Evolutionary conservation across 2,113 vertebrate genomes (phyloP).

Genomic region (Apaloderma vittatum): DNA sequence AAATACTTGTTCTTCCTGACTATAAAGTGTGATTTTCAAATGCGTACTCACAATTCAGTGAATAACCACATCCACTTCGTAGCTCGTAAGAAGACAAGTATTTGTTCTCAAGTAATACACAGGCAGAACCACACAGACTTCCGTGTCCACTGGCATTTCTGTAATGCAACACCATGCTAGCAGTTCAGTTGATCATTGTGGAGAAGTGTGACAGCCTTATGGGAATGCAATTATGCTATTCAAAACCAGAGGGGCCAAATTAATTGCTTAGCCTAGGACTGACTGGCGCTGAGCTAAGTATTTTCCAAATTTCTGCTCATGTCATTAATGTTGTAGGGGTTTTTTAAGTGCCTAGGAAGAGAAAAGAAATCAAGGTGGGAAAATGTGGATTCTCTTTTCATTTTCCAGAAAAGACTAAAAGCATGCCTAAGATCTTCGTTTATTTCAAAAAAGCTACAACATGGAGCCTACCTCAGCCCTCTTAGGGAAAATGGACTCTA

Average conservation of each 20-base stretch:
- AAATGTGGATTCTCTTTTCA: neutral
- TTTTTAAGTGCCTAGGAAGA: neutral
- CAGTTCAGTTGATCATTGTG: rapidly evolving
- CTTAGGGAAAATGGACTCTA: neutral
- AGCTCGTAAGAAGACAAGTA: neutral
- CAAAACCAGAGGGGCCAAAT: neutral
- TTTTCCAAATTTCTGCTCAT: neutral
- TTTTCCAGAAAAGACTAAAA: neutral
- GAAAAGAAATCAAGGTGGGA: neutral
- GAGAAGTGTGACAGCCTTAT: neutral
- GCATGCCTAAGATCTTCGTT: neutral
- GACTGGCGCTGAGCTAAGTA: neutral
- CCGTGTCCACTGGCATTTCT: neutral
- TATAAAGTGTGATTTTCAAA: neutral
- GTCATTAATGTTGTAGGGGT: rapidly evolving
- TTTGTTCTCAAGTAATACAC: neutral
- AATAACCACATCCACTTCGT: neutral
- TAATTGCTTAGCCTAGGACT: neutral
- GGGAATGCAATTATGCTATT: neutral
- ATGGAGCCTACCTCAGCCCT: neutral
- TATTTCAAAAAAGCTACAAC: neutral
- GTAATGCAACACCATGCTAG: rapidly evolving
- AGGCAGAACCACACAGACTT: neutral
- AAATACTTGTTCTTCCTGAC: neutral
- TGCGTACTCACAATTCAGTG: neutral